Evolutionary conservation across 2,113 vertebrate genomes (phyloP), one percentile per base, ranked within the genome.

Genomic region (Psittacus erithacus): DNA sequence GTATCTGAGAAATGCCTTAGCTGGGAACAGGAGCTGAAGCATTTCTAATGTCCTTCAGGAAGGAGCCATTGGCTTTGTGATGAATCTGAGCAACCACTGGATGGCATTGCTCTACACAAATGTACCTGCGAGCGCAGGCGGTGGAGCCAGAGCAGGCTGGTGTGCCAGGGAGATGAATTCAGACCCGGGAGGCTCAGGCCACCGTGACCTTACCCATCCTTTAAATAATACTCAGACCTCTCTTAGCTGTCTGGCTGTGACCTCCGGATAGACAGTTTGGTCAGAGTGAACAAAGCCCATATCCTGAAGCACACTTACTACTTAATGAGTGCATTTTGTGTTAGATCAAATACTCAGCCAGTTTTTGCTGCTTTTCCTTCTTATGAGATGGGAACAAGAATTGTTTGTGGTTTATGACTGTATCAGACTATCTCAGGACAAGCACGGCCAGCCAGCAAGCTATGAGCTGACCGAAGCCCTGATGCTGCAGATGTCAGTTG

Each of bases 21-120:
- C 84, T 85, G 74, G 69, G 67, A 94, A 65, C 55, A 64, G 31
- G 64, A 88, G 49, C 82, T 82, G 90, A 49, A 93, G 8, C 38
- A 27, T 50, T 93, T 39, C 10, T 41, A 24, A 63, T 6, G 35
- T 53, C 90, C 53, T 74, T 73, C n/a, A n/a, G 84, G 93, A 94
- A 93, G 67, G 68, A 97, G 82, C 63, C 71, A 2, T 3, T 47
- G 82, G 91, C 59, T 96, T 62, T 76, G 85, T 88, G 62, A 90
- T 89, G 90, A 91, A 95, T 67, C 70, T 59, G 62, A 93, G 92
- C 92, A 96, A 59, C 86, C 92, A 86, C 67, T 90, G 93, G 94
- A 96, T 86, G 68, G 90, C 89, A 92, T 84, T 43, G 62, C 68
- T 95, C 64, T 75, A 94, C 89, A 91, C 70, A 10, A 53, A 94